Base-by-base conservation (phyloP, 2,888 invertebrate species). In the Lycophotia porphyrea region DNA sequence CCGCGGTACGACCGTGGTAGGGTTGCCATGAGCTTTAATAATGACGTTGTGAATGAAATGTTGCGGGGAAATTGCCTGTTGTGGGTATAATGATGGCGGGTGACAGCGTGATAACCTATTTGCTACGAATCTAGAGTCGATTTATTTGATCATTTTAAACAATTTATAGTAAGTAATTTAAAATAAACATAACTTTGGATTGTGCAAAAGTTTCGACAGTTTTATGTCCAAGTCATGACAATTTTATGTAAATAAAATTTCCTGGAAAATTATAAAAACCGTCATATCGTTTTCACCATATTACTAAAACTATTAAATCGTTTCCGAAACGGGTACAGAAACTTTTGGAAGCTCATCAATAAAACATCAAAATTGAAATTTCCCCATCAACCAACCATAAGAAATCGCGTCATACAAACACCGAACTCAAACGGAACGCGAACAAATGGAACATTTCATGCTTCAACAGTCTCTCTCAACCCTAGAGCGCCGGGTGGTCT, bases 401-500 rank as follows among this genome's bases (percentile, higher is more conserved):
- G 65, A 61, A 81, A 78, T 69, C 27, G 55, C 78, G 82, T 65
- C 68, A 71, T 42, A 36, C 67, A 76, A 70, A 84, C 65, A 81
- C 71, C 55, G n/a, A 72, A 72, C 52, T 72, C 69, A 80, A 80
- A 84, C 71, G 82, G 44, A 65, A 73, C 9, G 73, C n/a, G 63
- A 27, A 67, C 80, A 47, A 80, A 78, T 80, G 66, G 63, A 44
- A 79, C 60, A 79, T 82, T 74, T 74, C 75, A 60, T 67, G 52
- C 64, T 63, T 70, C n/a, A 84, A 49, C 58, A 47, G 84, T 64
- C 47, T 34, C 49, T 34, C 47, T 69, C 93, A 95, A 70, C 94
- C 95, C 94, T 94, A 89, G 36, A 75, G 77, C 74, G 85, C 81
- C 88, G 87, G 90, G 85, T 89, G 90, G 91, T 85, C 93, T 94